Conservation (phyloP, 2,888 invertebrate genomes). For the Drosophila formosana region DNA sequence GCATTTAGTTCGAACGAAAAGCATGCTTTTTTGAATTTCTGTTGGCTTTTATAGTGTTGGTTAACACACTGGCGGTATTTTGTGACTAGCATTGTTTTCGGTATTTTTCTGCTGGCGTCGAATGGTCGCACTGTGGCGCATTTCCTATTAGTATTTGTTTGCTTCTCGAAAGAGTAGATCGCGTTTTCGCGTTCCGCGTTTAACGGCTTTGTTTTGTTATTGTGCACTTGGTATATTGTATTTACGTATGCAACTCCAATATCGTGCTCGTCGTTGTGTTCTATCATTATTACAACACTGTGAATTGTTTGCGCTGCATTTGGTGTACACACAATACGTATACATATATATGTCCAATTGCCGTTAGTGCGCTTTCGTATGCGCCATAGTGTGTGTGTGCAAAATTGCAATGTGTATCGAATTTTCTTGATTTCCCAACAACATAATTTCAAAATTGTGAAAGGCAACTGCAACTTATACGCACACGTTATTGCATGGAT, state of each 20-base stretch:
- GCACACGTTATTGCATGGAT: constrained; percentile 52
- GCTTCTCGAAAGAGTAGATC: constrained; percentile 12
- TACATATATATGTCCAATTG: constrained; percentile 6
- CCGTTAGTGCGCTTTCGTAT: constrained; percentile 24
- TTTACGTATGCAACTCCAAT: constrained; percentile 17
- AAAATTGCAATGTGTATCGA: constrained; percentile 69
- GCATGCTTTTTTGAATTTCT: not conserved
- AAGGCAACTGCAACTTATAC: constrained; percentile 16
- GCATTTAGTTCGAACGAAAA: not conserved
- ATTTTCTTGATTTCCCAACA: constrained; percentile 70
- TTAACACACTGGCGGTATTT: not conserved
- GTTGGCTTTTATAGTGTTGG: not conserved
- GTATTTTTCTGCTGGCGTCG: constrained; percentile 4
- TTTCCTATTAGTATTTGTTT: constrained; percentile 41
- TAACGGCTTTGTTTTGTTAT: constrained; percentile 31
- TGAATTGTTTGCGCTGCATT: constrained; percentile 1
- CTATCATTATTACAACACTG: not conserved
- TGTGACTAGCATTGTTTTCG: not conserved
- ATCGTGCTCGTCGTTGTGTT: constrained; percentile 1
- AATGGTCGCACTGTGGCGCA: constrained; percentile 34
- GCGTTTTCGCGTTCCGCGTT: not conserved
- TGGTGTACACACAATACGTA: not conserved
- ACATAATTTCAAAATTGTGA: constrained; percentile 29
- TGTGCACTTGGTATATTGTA: constrained; percentile 16
- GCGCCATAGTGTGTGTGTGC: constrained; percentile 21